Percentiles rank a stretch among this genome's conserved stretches.
phyloP scores from a whole-genome alignment of 2,113 vertebrate genomes.

The Thymallus thymallus region DNA sequence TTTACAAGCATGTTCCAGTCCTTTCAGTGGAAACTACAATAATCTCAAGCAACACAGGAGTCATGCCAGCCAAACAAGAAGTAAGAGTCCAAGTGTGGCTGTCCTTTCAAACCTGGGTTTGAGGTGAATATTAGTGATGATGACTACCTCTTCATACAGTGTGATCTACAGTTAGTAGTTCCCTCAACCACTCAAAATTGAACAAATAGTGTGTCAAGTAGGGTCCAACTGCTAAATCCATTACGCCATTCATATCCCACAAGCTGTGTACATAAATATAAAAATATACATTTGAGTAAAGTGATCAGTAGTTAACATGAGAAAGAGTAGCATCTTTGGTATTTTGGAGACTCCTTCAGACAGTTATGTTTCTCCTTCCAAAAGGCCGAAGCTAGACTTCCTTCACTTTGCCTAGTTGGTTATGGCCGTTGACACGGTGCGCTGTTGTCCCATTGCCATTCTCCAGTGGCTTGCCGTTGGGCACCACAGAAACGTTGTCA shows the following conservation, averaged over 20 bases:
- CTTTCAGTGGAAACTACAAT: slow-evolving; percentile 45
- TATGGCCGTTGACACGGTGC: slow-evolving; percentile 77
- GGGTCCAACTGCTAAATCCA: slow-evolving; percentile 42
- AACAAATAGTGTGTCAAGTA: slow-evolving; percentile 41
- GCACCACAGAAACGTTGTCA: not conserved
- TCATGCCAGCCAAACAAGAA: slow-evolving; percentile 41
- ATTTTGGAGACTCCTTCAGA: slow-evolving; percentile 15
- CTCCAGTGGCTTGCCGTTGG: slow-evolving; percentile 67
- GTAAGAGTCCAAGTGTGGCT: not conserved
- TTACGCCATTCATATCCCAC: slow-evolving; percentile 53
- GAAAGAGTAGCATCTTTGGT: slow-evolving; percentile 25
- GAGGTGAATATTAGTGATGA: slow-evolving; percentile 50
- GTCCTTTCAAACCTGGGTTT: slow-evolving; percentile 28
- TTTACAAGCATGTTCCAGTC: slow-evolving; percentile 57
- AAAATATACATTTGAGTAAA: slow-evolving; percentile 29
- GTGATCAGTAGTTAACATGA: not conserved
- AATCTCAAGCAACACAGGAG: slow-evolving; percentile 40
- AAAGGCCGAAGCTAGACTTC: slow-evolving; percentile 76
- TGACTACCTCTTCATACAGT: slow-evolving; percentile 55
- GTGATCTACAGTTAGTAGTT: slow-evolving; percentile 39
- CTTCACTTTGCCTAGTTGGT: slow-evolving; percentile 85
- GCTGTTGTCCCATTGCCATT: slow-evolving; percentile 80
- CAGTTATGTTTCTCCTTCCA: slow-evolving; percentile 10
- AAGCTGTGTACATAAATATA: slow-evolving; percentile 41
- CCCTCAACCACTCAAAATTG: slow-evolving; percentile 30